Evolutionary conservation across 2,797 vertebrate species (phyloP).

Genomic region (Hoplostethus atlanticus): DNA sequence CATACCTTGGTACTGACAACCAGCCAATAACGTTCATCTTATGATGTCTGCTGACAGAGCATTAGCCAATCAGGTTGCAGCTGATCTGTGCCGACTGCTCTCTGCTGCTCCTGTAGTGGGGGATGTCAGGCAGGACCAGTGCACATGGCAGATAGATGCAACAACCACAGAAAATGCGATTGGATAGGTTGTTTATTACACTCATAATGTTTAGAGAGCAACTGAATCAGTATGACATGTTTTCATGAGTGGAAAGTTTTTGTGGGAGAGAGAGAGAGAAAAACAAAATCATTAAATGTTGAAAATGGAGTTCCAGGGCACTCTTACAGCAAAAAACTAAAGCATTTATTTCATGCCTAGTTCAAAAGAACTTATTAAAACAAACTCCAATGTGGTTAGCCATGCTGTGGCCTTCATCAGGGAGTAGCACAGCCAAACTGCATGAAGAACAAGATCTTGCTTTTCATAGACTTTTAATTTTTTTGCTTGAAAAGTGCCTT

Average conservation of each 20-base stretch:
- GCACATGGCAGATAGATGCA: slow-evolving; percentile 45
- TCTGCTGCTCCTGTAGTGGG: slow-evolving; percentile 78
- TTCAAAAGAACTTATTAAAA: too few relatives aligned
- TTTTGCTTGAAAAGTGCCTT: too few relatives aligned
- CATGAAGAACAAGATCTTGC: too few relatives aligned
- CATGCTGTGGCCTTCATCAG: too few relatives aligned
- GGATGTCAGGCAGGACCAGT: slow-evolving; percentile 46
- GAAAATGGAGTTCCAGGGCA: too few relatives aligned
- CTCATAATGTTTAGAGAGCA: background rate
- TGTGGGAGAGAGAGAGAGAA: background rate
- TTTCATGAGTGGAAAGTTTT: background rate
- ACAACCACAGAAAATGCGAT: background rate
- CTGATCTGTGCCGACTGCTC: slow-evolving; percentile 86
- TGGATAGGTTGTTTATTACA: slow-evolving; percentile 22
- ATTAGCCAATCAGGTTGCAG: slow-evolving; percentile 88
- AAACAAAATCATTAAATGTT: too few relatives aligned
- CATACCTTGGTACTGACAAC: slow-evolving; percentile 76
- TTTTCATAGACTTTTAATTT: too few relatives aligned
- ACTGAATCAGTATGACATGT: slow-evolving; percentile 5
- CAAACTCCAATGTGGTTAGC: too few relatives aligned
- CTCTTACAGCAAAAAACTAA: too few relatives aligned
- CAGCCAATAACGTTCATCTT: slow-evolving; percentile 90
- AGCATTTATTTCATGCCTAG: too few relatives aligned
- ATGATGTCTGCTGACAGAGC: slow-evolving; percentile 97
- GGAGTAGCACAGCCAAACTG: too few relatives aligned